Conservation (phyloP, 2,797 vertebrate genomes). For the Chloroceryle amazona region DNA sequence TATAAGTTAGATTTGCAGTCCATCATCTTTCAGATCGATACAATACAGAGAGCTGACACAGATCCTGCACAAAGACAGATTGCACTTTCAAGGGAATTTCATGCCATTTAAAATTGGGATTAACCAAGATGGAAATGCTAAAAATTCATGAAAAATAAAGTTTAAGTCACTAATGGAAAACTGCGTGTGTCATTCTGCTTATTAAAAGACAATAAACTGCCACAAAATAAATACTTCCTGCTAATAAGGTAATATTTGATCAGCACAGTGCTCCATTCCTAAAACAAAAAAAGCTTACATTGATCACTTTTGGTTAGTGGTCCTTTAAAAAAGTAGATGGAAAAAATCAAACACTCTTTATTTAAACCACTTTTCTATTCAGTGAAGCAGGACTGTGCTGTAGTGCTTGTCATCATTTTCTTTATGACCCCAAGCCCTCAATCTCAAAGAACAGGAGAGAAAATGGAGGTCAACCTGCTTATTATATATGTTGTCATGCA, state of each 20-base stretch:
- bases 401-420: not conserved
- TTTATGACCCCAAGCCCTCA: not conserved
- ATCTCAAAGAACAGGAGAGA: not conserved
- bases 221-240: slow-evolving; percentile 49
- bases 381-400: not conserved
- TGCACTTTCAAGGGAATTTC: slow-evolving; percentile 7
- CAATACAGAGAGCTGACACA: not conserved
- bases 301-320: not conserved
- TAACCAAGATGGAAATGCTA: slow-evolving; percentile 53
- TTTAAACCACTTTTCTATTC: not conserved
- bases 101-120: slow-evolving; percentile 55
- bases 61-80: not conserved
- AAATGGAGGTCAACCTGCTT: not conserved
- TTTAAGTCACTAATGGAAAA: slow-evolving; percentile 20
- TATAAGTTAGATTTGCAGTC: not conserved
- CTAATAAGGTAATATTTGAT: slow-evolving; percentile 50
- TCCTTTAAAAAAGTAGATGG: not conserved
- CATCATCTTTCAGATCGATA: slow-evolving; percentile 13
- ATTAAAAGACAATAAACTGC: slow-evolving; percentile 42
- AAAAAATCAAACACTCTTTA: not conserved
- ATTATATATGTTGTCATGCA: not conserved
- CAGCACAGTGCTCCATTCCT: not conserved
- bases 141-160: slow-evolving; percentile 64
- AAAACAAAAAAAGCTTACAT: not conserved
- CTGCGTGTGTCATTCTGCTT: slow-evolving; percentile 7